Evolutionary conservation across 2,797 vertebrate genomes (phyloP), one percentile per base, ranked within the genome.

Genomic region (Echiichthys vipera): DNA sequence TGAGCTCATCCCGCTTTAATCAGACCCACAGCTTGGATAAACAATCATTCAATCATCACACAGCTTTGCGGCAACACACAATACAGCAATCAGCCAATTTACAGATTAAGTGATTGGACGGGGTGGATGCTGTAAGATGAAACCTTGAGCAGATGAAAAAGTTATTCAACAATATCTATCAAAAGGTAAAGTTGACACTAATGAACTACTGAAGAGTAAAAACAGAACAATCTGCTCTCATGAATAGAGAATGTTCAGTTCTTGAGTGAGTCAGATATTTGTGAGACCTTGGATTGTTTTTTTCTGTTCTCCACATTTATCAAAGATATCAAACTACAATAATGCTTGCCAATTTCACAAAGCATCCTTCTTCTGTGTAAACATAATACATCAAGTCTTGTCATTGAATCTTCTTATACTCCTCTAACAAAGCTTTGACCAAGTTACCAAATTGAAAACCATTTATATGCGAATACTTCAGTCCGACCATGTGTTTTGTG

Each of bases 1-100:
- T 58, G 45, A 76, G 78, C 81, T 81, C 66, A 65, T 80, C 78
- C 76, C 54, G 65, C 79, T 93, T 91, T 90, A 93, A 92, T 94
- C 92, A 72, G 65, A 68, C 59, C 64, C 68, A 63, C 84, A 84
- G 85, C 83, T 74, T 57, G 74, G 70, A 83, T 83, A 90, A 91
- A 91, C 88, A 92, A 87, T 86, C 63, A 83, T 82, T 91, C 77
- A 78, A 86, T 91, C 91, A 84, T 70, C 73, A 24, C 69, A 27
- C 51, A 30, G 78, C 69, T 78, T 83, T 66, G 55, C 64, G 17
- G 43, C 36, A 25, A 71, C 66, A 85, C 71, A 79, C 74, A 79
- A 80, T 69, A 69, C 78, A 79, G 75, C 77, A 69, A 85, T 89
- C 81, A 64, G 73, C 54, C 71, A 69, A 71, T 84, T 86, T 80